Base-by-base conservation (phyloP, 1,140 invertebrate genomes). In the Rhagoletis zephyria region DNA sequence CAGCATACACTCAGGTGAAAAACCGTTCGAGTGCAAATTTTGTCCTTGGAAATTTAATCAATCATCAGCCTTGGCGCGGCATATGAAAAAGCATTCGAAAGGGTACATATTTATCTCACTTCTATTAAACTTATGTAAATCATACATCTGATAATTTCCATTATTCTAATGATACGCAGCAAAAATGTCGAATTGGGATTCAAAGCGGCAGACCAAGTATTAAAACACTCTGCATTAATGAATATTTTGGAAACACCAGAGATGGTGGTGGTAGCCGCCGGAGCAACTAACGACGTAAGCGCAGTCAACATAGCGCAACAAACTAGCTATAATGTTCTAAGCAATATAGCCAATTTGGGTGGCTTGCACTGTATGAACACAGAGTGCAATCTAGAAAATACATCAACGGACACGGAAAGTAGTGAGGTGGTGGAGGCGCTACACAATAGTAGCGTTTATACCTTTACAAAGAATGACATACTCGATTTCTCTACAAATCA, bases 1-100 rank as follows among this genome's bases (percentile, higher is more conserved):
- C 51, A 88, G 89, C 85, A 88, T 77, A 19, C 89, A 89, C 74
- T 87, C 87, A 81, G 88, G 88, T 40, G 88, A 89, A 60, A 88
- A 89, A 42, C 88, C 89, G 30, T 89, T 87, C 77, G 48, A 88
- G 86, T 89, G 88, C 42, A 86, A 70, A 74, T 45, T 67, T 56
- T 89, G 89, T 40, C 19, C 51, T 70, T 87, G 88, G 87, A 89
- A 87, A 86, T 89, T 89, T 51, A 87, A 88, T 85, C 89, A 89
- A 56, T 88, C 88, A 30, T 89, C 89, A 5, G 70, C 89, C 5
- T 59, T 89, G 30, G 64, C 85, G 16, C 85, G 89, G 65, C 89
- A 89, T 61, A 87, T 88, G 70, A 88, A 89, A 87, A 88, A 88
- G 42, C 88, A 89, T 60, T 45, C 40, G 16, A 88, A 88, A 51